Evolutionary conservation across 2,113 vertebrate species (phyloP).

Genomic region (Osmerus mordax): DNA sequence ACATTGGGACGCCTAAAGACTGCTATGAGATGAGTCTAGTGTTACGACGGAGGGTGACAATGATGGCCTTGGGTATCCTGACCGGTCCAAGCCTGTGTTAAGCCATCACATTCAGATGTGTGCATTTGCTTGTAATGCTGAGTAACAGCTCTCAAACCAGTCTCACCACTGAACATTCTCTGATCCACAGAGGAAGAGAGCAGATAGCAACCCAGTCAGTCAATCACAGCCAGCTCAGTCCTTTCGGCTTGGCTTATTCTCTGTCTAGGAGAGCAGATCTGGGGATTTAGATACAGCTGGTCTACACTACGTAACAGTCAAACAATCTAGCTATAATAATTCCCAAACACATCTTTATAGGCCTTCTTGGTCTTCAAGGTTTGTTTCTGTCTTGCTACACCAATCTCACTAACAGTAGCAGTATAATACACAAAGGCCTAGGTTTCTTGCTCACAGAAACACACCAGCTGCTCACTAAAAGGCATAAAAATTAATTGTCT

Average conservation of each 20-base stretch:
- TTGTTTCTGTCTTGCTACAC: not conserved
- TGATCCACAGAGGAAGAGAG: not conserved
- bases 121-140: not conserved
- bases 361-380: not conserved
- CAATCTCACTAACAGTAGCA: not conserved
- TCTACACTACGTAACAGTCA: not conserved
- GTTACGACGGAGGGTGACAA: not conserved
- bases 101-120: not conserved
- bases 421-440: too few species aligned
- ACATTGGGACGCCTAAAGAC: too few species aligned
- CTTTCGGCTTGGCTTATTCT: not conserved
- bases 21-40: not conserved
- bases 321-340: not conserved
- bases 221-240: not conserved
- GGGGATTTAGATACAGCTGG: too few species aligned
- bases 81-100: not conserved
- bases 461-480: constrained; percentile 5
- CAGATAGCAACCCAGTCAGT: not conserved
- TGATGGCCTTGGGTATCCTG: not conserved
- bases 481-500: constrained; percentile 4
- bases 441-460: not conserved
- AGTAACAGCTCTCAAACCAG: not conserved
- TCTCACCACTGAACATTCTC: not conserved
- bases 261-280: not conserved
- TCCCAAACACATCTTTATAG: not conserved